phyloP scores from a whole-genome alignment of 2,113 vertebrate species.

The Etia nguti region DNA sequence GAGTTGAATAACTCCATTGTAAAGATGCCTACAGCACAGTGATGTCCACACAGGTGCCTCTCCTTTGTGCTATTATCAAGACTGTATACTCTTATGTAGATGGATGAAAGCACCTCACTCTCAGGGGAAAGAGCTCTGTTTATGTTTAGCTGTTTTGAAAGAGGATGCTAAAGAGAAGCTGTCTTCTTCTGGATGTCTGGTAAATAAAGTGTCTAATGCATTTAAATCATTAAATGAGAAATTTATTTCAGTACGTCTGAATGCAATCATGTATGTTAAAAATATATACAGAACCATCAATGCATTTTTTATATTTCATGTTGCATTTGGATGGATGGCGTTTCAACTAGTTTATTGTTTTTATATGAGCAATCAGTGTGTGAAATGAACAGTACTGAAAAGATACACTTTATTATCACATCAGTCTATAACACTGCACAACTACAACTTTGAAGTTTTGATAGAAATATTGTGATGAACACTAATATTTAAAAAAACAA shows the following conservation, averaged over 20 bases:
- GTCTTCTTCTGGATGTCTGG: neutral
- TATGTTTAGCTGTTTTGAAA: neutral
- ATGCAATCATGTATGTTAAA: neutral
- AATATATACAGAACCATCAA: neutral
- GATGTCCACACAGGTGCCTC: neutral
- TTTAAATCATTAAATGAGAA: neutral
- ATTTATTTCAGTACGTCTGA: neutral
- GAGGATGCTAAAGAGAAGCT: neutral
- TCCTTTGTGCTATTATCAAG: neutral
- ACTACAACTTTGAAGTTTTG: neutral
- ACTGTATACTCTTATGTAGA: neutral
- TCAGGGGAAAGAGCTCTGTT: neutral
- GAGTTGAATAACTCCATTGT: constrained; percentile 42
- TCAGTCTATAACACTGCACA: neutral
- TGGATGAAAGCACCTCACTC: neutral
- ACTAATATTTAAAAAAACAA: no score
- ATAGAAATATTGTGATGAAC: neutral
- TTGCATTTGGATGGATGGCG: neutral
- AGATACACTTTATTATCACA: neutral
- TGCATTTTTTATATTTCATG: neutral
- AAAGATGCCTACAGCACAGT: neutral
- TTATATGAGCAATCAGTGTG: neutral
- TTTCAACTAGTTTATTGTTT: neutral
- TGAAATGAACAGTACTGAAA: neutral
- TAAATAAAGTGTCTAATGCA: neutral